phyloP scores from a whole-genome alignment of 2,113 vertebrate species.

The Collichthys lucidus region DNA sequence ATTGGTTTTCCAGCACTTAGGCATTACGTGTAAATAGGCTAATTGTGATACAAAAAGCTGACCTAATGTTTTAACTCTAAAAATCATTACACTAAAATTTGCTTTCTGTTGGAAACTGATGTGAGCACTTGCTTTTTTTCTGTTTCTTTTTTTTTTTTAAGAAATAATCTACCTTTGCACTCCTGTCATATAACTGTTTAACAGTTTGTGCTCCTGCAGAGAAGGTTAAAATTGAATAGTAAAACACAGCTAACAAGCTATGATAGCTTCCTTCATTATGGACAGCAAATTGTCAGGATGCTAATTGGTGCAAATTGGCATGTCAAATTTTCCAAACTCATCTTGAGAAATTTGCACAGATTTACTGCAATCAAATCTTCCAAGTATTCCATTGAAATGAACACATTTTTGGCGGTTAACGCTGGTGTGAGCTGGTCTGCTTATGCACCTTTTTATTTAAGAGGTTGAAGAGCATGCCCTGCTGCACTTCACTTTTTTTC shows the following conservation, averaged over 20 bases:
- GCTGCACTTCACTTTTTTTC: not conserved
- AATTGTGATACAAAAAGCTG: slow-evolving; percentile 31
- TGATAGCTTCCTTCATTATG: not conserved
- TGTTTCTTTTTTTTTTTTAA: too few species aligned
- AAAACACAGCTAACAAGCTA: not conserved
- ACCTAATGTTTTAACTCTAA: slow-evolving; percentile 2
- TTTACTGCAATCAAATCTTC: too few species aligned
- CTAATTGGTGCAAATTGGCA: not conserved
- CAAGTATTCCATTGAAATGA: too few species aligned
- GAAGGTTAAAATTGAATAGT: not conserved
- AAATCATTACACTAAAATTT: slow-evolving; percentile 36
- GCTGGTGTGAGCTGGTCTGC: not conserved
- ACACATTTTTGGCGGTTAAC: too few species aligned
- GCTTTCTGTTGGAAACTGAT: not conserved
- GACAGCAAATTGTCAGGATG: not conserved
- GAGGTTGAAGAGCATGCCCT: not conserved
- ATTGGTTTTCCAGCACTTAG: slow-evolving; percentile 47
- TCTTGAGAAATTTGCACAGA: too few species aligned
- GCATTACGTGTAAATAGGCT: slow-evolving; percentile 23
- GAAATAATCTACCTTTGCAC: too few species aligned
- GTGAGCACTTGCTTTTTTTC: not conserved
- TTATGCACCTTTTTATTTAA: not conserved
- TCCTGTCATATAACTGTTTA: too few species aligned
- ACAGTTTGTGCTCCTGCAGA: not conserved
- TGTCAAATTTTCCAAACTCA: too few species aligned